Evolutionary conservation across 2,888 invertebrate genomes (phyloP).

Genomic region (Epicampocera succincta): DNA sequence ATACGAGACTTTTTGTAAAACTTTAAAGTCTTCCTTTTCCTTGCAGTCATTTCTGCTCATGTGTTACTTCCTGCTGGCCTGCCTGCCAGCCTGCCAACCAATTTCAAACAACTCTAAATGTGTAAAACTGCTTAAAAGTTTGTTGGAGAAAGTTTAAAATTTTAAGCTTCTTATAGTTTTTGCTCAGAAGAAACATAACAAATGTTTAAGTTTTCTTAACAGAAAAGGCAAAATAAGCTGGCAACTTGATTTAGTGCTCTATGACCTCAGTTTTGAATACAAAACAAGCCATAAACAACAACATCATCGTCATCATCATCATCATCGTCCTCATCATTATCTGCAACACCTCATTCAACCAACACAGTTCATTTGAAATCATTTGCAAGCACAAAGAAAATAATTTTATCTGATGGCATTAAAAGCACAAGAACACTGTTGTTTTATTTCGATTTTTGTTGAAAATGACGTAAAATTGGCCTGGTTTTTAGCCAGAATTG

Average conservation of each 20-base stretch:
- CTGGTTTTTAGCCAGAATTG: slow-evolving; percentile 36
- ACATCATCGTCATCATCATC: too few species aligned
- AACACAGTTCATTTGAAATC: slow-evolving; percentile 67
- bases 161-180: slow-evolving; percentile 69
- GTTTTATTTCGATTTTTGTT: slow-evolving; percentile 1
- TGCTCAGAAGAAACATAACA: slow-evolving; percentile 51
- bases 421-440: not conserved
- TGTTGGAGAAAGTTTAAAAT: slow-evolving; percentile 60
- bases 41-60: slow-evolving; percentile 57
- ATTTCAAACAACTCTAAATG: slow-evolving; percentile 7
- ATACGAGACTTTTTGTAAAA: slow-evolving; percentile 22
- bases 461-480: slow-evolving; percentile 59
- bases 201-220: slow-evolving; percentile 60
- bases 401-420: slow-evolving; percentile 24
- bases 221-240: slow-evolving; percentile 54
- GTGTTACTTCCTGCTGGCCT: slow-evolving; percentile 51
- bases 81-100: not conserved
- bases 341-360: slow-evolving; percentile 14
- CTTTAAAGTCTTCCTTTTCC: slow-evolving; percentile 65
- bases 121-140: slow-evolving; percentile 30
- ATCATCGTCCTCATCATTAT: slow-evolving; percentile 64
- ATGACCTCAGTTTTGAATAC: slow-evolving; percentile 81
- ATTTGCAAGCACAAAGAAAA: slow-evolving; percentile 61
- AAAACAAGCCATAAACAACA: slow-evolving; percentile 76
- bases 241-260: slow-evolving; percentile 81